phyloP scores from a whole-genome alignment of 2,888 invertebrate species.

The Agrotis segetum region DNA sequence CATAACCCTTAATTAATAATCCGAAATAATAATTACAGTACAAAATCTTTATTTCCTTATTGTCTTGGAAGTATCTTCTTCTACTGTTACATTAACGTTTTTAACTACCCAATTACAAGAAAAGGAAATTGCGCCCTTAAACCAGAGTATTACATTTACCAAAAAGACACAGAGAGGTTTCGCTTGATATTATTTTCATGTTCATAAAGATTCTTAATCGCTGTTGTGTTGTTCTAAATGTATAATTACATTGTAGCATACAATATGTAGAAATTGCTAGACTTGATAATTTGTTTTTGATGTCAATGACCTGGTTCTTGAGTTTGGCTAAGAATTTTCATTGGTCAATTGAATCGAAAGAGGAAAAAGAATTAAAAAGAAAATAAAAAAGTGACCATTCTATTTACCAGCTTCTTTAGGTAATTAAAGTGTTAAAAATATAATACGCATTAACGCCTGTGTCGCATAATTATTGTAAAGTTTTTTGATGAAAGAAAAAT shows the following conservation, averaged over 20 bases:
- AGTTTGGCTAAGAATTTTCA: not conserved
- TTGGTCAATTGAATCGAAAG: not conserved
- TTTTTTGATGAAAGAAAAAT: too few relatives aligned
- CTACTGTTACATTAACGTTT: conserved; percentile 34
- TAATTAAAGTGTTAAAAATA: too few relatives aligned
- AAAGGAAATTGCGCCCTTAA: conserved; percentile 45
- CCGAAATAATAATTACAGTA: not conserved
- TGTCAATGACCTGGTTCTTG: not conserved
- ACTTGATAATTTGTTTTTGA: conserved; percentile 4
- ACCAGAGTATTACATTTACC: conserved; percentile 20
- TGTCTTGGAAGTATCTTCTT: conserved; percentile 11
- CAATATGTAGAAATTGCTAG: not conserved
- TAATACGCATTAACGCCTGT: too few relatives aligned
- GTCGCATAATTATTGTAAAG: too few relatives aligned
- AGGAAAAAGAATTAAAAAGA: not conserved
- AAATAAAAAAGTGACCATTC: not conserved
- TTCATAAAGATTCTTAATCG: conserved; percentile 28
- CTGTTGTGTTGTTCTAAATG: conserved; percentile 34
- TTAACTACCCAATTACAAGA: conserved; percentile 50
- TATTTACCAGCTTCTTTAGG: not conserved
- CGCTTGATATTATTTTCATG: conserved; percentile 35
- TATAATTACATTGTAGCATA: conserved; percentile 4
- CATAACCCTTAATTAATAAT: not conserved
- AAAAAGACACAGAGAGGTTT: conserved; percentile 37
- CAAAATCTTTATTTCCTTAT: conserved; percentile 14